Evolutionary conservation across 2,113 vertebrate species (phyloP).

Genomic region (Ciconia maguari): DNA sequence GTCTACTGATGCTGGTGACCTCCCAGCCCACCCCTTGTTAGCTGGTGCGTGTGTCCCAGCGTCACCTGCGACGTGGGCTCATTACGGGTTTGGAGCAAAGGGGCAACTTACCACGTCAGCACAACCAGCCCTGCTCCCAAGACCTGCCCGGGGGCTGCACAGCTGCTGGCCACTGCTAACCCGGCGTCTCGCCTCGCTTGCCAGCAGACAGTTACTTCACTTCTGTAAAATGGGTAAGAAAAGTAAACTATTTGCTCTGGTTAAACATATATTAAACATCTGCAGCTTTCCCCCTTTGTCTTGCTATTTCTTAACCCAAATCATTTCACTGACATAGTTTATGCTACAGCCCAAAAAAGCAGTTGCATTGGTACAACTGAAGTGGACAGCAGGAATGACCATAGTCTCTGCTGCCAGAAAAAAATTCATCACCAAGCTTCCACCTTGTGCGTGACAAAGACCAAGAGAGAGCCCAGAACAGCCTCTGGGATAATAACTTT

Average conservation of each 20-base stretch:
- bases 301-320: neutral
- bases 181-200: accelerated
- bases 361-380: neutral
- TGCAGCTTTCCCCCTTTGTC: neutral
- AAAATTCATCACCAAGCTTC: neutral
- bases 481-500: neutral
- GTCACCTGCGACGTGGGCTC: neutral
- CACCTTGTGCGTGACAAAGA: neutral
- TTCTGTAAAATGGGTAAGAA: neutral
- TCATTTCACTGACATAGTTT: neutral
- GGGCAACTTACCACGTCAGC: neutral
- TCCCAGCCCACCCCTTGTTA: neutral
- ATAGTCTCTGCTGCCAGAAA: neutral
- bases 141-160: neutral
- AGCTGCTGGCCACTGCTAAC: neutral
- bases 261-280: neutral
- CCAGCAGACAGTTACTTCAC: neutral
- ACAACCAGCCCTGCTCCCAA: neutral
- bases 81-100: neutral
- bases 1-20: neutral
- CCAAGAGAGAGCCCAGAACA: neutral
- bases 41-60: neutral
- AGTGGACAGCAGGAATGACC: neutral
- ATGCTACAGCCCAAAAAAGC: neutral
- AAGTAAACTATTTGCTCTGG: neutral